A percentile compares a stretch with the other conserved stretches of the same genome.
phyloP scores from a whole-genome alignment of 2,797 vertebrate genomes.

The Onychomys arenicola region DNA sequence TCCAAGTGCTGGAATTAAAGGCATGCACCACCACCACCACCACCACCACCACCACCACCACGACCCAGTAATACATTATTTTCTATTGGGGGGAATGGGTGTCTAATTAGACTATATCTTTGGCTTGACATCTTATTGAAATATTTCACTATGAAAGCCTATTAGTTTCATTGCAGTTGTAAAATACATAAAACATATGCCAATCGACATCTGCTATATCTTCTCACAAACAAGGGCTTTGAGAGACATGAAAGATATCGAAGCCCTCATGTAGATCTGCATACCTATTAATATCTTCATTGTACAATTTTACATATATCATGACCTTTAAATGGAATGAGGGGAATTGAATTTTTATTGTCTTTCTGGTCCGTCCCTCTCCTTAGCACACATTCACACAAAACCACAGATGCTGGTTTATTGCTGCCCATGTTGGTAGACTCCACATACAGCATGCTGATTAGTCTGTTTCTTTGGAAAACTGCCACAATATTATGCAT shows the following conservation, averaged over 20 bases:
- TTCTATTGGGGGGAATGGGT: neutral
- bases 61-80: neutral
- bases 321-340: conserved; percentile 12
- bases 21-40: no score
- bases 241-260: neutral
- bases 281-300: neutral
- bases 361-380: neutral
- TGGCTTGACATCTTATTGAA: conserved; percentile 1
- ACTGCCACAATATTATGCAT: conserved; percentile 59
- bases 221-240: neutral
- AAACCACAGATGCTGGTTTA: conserved; percentile 11
- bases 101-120: neutral
- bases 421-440: conserved; percentile 29
- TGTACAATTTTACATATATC: neutral
- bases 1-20: no score
- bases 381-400: neutral
- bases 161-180: conserved; percentile 12
- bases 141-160: neutral
- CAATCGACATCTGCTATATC: conserved; percentile 38
- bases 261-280: neutral
- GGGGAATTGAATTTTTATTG: neutral
- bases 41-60: no score
- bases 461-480: conserved; percentile 67
- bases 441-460: conserved; percentile 44
- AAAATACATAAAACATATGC: neutral